phyloP scores from a whole-genome alignment of 2,113 vertebrate genomes.

The Elachura formosa region DNA sequence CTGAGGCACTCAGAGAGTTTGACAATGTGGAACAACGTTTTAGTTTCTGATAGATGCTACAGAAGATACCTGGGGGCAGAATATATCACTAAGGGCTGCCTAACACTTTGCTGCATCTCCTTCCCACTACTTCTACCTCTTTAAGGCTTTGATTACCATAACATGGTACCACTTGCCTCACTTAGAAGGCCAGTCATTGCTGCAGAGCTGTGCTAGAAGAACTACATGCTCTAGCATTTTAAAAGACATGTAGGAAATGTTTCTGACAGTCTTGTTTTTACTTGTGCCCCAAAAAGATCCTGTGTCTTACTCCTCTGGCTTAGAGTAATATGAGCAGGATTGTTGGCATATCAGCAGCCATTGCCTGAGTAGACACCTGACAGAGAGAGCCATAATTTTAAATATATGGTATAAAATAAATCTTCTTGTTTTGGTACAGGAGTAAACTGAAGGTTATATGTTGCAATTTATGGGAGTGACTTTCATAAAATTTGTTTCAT shows the following conservation, averaged over 20 bases:
- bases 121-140: neutral
- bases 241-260: neutral
- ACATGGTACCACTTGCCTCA: neutral
- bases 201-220: neutral
- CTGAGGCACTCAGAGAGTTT: neutral
- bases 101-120: neutral
- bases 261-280: neutral
- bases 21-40: neutral
- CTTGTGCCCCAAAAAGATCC: neutral
- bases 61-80: neutral
- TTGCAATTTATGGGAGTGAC: neutral
- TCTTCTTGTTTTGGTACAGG: neutral
- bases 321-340: neutral
- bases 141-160: neutral
- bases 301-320: neutral
- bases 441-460: neutral
- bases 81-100: fast-evolving
- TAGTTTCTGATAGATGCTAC: neutral
- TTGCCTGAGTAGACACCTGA: neutral
- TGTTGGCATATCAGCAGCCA: neutral
- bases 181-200: neutral
- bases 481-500: neutral
- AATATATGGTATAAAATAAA: neutral
- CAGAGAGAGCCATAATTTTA: neutral
- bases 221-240: neutral